A percentile compares a stretch with the other conserved stretches of the same genome.
These are phyloP conservation scores for Varecia variegata DNA, from an alignment of 2,797 vertebrate genomes.

Conservation along the genomic window DNA sequence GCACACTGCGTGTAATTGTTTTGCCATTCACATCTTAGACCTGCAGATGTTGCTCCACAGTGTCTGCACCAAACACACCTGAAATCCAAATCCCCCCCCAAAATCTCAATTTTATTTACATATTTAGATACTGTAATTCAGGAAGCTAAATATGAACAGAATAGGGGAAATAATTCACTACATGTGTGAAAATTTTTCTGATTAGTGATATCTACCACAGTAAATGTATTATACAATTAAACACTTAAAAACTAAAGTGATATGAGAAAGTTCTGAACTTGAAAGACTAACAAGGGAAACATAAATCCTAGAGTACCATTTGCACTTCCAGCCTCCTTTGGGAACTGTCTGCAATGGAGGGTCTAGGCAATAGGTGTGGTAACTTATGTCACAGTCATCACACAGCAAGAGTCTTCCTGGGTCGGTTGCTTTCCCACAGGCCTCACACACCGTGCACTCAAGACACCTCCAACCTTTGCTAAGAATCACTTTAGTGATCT, in stretches of 20 bases:
- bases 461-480: conserved; percentile 99
- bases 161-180: background rate
- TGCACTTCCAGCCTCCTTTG: conserved; percentile 99
- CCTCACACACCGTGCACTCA: conserved; percentile 98
- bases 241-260: background rate
- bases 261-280: background rate
- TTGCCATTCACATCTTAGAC: conserved; percentile 97
- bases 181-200: background rate
- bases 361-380: conserved; percentile 98
- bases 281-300: background rate
- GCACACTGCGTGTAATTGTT: conserved; percentile 99
- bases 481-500: conserved; percentile 98
- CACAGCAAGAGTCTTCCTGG: conserved; percentile 96
- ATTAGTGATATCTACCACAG: accelerated
- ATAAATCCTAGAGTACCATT: conserved; percentile 88
- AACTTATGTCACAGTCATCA: conserved; percentile 99
- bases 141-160: background rate
- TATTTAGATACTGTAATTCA: background rate
- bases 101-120: background rate
- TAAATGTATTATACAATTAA: background rate
- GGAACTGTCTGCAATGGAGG: conserved; percentile 98
- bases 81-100: conserved; percentile 58
- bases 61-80: conserved; percentile 99
- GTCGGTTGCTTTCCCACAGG: conserved; percentile 97
- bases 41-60: conserved; percentile 95